Percentiles rank a stretch among this genome's conserved stretches.
phyloP scores from a whole-genome alignment of 2,113 vertebrate species.

The Butastur rufipennis region DNA sequence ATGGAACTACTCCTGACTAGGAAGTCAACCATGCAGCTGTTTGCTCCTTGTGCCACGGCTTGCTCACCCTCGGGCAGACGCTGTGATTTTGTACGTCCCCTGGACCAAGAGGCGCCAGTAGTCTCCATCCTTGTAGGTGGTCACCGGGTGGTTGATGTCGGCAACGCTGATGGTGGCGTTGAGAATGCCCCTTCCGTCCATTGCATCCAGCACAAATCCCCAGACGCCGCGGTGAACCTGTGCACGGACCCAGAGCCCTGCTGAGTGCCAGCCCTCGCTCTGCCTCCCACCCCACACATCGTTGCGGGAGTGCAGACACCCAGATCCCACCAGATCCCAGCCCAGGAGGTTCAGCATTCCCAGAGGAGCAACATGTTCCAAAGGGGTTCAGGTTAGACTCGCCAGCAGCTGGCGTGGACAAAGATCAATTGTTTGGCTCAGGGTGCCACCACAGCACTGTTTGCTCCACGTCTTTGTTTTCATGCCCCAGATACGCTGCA shows the following conservation, averaged over 20 bases:
- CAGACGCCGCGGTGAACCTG: conserved; percentile 89
- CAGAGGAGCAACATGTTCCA: neutral
- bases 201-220: conserved; percentile 88
- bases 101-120: conserved; percentile 93
- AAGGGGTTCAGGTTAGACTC: neutral
- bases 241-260: neutral
- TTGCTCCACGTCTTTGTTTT: conserved; percentile 57
- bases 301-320: neutral
- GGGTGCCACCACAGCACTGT: neutral
- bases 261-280: neutral
- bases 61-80: conserved; percentile 87
- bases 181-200: conserved; percentile 83
- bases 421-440: conserved; percentile 25
- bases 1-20: neutral
- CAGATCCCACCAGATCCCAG: neutral
- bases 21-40: neutral
- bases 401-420: neutral
- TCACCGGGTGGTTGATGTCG: conserved; percentile 82
- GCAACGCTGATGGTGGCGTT: conserved; percentile 91
- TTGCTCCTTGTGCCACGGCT: neutral
- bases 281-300: neutral
- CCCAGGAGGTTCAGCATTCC: neutral
- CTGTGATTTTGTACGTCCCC: conserved; percentile 85
- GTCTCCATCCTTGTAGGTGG: conserved; percentile 86
- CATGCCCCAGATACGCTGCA: neutral